These are phyloP conservation scores for Ctenodactylus gundi DNA, from an alignment of 2,113 vertebrate genomes.

Conservation along the genomic window DNA sequence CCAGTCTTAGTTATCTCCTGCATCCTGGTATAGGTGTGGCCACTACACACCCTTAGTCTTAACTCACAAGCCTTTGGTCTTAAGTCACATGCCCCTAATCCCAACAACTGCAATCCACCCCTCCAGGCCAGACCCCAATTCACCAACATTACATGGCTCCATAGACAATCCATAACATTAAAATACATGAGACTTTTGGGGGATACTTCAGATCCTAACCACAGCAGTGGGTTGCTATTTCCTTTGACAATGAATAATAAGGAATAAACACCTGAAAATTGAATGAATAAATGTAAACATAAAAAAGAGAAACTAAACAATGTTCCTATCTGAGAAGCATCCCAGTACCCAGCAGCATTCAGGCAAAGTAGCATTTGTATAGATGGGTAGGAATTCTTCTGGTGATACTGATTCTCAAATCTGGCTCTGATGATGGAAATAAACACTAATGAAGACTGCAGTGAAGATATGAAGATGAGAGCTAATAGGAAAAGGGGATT, in stretches of 20 bases:
- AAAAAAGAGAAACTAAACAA: not conserved
- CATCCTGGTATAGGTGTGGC: too few relatives aligned
- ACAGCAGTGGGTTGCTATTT: constrained; percentile 3
- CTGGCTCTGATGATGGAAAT: not conserved
- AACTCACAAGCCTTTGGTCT: too few relatives aligned
- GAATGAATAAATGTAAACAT: constrained; percentile 41
- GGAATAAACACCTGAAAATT: constrained; percentile 27
- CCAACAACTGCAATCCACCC: too few relatives aligned
- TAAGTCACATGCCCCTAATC: too few relatives aligned
- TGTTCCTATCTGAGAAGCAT: constrained; percentile 10
- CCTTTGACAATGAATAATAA: constrained; percentile 32
- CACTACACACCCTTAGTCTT: too few relatives aligned
- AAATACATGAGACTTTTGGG: too few relatives aligned
- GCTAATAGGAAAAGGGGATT: not conserved
- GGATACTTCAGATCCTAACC: too few relatives aligned
- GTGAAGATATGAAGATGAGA: not conserved
- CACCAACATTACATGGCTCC: too few relatives aligned
- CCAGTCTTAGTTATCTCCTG: too few relatives aligned
- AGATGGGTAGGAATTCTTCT: not conserved
- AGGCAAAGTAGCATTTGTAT: constrained; percentile 19
- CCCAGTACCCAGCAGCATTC: not conserved
- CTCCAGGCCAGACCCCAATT: too few relatives aligned
- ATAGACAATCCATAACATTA: too few relatives aligned
- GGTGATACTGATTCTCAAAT: constrained; percentile 33
- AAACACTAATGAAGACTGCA: not conserved